Conservation (phyloP, 2,797 vertebrate species). For the Odontamblyopus lacepedii region DNA sequence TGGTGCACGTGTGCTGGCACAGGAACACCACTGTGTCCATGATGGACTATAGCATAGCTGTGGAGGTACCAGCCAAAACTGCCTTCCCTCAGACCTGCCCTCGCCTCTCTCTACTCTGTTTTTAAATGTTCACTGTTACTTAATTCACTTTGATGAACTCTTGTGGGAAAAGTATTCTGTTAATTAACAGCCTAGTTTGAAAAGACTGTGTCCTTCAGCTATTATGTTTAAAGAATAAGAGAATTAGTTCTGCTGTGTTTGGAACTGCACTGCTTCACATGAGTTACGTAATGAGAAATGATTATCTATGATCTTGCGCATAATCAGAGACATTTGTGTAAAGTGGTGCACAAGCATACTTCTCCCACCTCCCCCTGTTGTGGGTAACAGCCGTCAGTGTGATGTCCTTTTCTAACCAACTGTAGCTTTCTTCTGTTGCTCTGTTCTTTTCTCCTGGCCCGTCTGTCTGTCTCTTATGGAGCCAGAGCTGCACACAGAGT, state of each 20-base stretch:
- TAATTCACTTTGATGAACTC: slow-evolving; percentile 48
- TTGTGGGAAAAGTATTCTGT: slow-evolving; percentile 62
- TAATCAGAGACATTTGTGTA: not conserved
- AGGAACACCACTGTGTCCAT: slow-evolving; percentile 98
- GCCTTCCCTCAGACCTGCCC: slow-evolving; percentile 66
- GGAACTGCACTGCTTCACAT: slow-evolving; percentile 4
- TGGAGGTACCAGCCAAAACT: slow-evolving; percentile 86
- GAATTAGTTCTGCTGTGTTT: not conserved
- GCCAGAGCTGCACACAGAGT: slow-evolving; percentile 42
- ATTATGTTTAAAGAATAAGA: not conserved
- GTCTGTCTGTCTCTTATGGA: slow-evolving; percentile 37
- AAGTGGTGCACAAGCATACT: slow-evolving; percentile 39
- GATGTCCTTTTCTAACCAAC: slow-evolving; percentile 39
- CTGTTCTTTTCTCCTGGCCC: slow-evolving; percentile 48
- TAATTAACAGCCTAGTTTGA: slow-evolving; percentile 16
- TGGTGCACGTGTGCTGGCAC: slow-evolving; percentile 99
- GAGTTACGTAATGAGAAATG: not conserved
- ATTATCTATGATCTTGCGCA: not conserved
- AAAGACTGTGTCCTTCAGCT: not conserved
- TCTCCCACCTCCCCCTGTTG: slow-evolving; percentile 41
- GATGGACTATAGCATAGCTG: slow-evolving; percentile 97
- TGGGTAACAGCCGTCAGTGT: slow-evolving; percentile 36
- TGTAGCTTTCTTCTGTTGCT: slow-evolving; percentile 57
- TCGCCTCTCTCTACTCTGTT: slow-evolving; percentile 56
- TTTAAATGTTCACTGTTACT: slow-evolving; percentile 54